Evolutionary conservation across 2,797 vertebrate genomes (phyloP).

Genomic region (Pseudomugil gertrudae): DNA sequence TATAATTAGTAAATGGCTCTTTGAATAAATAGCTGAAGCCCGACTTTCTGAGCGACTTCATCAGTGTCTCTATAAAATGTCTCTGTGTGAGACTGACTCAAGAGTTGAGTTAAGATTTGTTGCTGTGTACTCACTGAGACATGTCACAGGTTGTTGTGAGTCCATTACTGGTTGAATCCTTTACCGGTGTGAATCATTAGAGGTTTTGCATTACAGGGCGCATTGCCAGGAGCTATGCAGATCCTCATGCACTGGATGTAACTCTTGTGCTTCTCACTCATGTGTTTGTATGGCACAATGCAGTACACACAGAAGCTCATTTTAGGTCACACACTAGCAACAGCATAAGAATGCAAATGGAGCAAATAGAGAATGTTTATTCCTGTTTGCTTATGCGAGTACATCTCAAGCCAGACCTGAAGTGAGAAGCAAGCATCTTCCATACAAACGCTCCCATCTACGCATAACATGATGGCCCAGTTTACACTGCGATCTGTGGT

Average conservation of each 20-base stretch:
- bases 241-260: conserved; percentile 6
- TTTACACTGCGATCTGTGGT: conserved; percentile 54
- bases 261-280: conserved; percentile 17
- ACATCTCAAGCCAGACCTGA: conserved; percentile 36
- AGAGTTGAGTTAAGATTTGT: conserved; percentile 24
- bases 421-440: conserved; percentile 43
- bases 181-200: conserved; percentile 49
- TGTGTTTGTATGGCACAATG: conserved; percentile 9
- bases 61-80: conserved; percentile 35
- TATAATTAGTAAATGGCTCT: conserved; percentile 47
- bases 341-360: conserved; percentile 51
- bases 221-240: conserved; percentile 36
- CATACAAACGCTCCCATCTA: conserved; percentile 47
- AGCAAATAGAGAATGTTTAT: conserved; percentile 64
- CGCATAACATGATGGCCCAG: conserved; percentile 67
- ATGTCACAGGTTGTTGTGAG: conserved; percentile 50
- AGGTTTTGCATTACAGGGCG: conserved; percentile 53
- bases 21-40: conserved; percentile 47
- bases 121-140: conserved; percentile 15
- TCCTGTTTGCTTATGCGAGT: conserved; percentile 66
- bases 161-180: conserved; percentile 42
- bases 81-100: conserved; percentile 28
- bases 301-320: conserved; percentile 33
- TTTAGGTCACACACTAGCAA: conserved; percentile 43
- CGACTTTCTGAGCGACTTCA: conserved; percentile 38